Percentiles rank a stretch among this genome's conserved stretches.
Conservation (phyloP, 1,140 invertebrate genomes). For the Onthophagus taurus region DNA sequence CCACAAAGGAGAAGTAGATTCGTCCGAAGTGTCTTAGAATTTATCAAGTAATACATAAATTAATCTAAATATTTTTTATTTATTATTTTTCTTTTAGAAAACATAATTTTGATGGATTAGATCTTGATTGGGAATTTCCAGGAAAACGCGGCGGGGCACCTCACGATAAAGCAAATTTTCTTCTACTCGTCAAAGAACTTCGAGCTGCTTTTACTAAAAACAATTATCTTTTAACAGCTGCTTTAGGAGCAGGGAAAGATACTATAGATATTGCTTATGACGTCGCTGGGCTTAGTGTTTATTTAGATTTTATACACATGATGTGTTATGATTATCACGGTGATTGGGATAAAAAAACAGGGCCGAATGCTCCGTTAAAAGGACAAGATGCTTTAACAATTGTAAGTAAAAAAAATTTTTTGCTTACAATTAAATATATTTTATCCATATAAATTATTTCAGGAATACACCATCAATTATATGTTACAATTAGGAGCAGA, state of each 20-base stretch:
- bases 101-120: conserved; percentile 73
- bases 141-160: conserved; percentile 59
- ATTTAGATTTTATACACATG: conserved; percentile 75
- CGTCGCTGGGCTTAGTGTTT: conserved; percentile 56
- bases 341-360: conserved; percentile 65
- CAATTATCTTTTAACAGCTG: conserved; percentile 60
- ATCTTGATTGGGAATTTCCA: conserved; percentile 81
- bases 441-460: conserved; percentile 22
- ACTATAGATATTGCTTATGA: conserved; percentile 69
- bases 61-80: not conserved
- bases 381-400: conserved; percentile 48
- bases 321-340: conserved; percentile 91
- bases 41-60: conserved; percentile 46
- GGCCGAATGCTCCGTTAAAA: conserved; percentile 60
- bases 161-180: conserved; percentile 69
- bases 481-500: conserved; percentile 61
- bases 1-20: conserved; percentile 49
- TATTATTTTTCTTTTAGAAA: conserved; percentile 40
- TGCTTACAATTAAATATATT: not conserved
- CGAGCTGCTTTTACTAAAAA: conserved; percentile 48
- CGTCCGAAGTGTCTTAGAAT: conserved; percentile 50
- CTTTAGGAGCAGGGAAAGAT: conserved; percentile 60
- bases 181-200: conserved; percentile 58
- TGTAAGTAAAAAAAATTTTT: conserved; percentile 43
- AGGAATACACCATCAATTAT: conserved; percentile 68